These are phyloP conservation scores for Adelosebastes latens DNA, from an alignment of 2,797 vertebrate species.

Conservation along the genomic window DNA sequence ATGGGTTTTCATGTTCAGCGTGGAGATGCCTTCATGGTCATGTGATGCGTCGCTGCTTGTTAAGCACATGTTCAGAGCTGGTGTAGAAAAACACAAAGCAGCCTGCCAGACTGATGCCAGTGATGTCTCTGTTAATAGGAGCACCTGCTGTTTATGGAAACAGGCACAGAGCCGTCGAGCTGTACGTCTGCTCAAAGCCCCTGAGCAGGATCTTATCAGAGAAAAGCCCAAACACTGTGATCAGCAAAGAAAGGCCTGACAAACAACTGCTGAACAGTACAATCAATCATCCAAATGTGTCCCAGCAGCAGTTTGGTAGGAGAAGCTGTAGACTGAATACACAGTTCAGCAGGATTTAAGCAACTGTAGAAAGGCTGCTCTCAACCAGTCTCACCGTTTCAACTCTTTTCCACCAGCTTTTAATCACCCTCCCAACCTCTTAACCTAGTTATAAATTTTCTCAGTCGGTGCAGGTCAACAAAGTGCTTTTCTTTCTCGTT, in stretches of 20 bases:
- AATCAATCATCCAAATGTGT: constrained; percentile 18
- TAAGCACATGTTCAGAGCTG: constrained; percentile 46
- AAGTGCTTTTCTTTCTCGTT: constrained; percentile 48
- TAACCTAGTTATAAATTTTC: constrained; percentile 27
- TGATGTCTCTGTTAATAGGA: constrained; percentile 48
- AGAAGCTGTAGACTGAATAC: neutral
- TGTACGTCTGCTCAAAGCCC: constrained; percentile 38
- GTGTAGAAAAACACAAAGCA: constrained; percentile 59
- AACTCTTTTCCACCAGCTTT: constrained; percentile 8
- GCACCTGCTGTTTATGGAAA: constrained; percentile 82
- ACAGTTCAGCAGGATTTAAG: neutral
- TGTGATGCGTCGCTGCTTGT: constrained; percentile 25
- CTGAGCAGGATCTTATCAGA: constrained; percentile 71
- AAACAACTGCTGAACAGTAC: constrained; percentile 26
- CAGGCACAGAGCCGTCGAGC: constrained; percentile 37
- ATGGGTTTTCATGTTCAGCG: constrained; percentile 11
- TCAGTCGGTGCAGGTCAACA: constrained; percentile 34
- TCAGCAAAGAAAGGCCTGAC: constrained; percentile 40
- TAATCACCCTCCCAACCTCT: neutral
- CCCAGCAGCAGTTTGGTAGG: constrained; percentile 1
- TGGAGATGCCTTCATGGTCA: neutral
- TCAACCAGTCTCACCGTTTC: neutral
- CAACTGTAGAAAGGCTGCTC: neutral
- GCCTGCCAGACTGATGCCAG: constrained; percentile 30
- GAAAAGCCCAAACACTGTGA: constrained; percentile 31